Evolutionary conservation across 2,113 vertebrate species (phyloP), one percentile per base, ranked within the genome.

Genomic region (Leucopternis melanops): DNA sequence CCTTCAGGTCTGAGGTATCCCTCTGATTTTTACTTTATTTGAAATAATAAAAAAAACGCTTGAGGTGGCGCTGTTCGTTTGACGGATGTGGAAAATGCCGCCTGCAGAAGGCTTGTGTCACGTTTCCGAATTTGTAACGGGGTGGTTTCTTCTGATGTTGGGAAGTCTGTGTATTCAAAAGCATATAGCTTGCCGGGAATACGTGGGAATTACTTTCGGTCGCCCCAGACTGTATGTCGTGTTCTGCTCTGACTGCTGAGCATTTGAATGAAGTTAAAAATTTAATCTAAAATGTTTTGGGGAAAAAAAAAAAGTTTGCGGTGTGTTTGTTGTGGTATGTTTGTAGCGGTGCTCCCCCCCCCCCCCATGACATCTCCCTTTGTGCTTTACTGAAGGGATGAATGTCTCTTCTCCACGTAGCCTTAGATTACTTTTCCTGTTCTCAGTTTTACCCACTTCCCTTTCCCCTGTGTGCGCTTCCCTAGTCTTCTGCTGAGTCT

Each of bases 261-360:
- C 14, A 6, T 69, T 79, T 58, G n/a, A 54, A 40, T 38, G 23
- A 59, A 38, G 58, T 45, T 54, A 26, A 52, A 34, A 52, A 54
- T 8, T 17, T 27, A 57, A 69, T 11, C 0, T 22, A 47, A 62
- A 67, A 29, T 5, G 31, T 38, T 70, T 52, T 42, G 16, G 26
- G 15, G 8, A 15, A 25, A 29, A 36, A 44, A 44, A 12, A 1
- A 8, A 50, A 63, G 29, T 78, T 81, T 84, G 18, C 57, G 45
- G 13, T 66, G 58, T 27, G 25, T 34, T 67, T 54, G 29, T 69
- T 54, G 36, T 52, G 13, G 5, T 13, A 3, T 12, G 49, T 54
- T 29, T 17, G 52, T 54, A 29, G 52, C 15, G 0, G 52, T 29
- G 50, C 15, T 3, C 1, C 1, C 4, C 11, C 38, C 1, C 4